phyloP scores from a whole-genome alignment of 2,888 invertebrate species.

The Caenorhabditis japonica region DNA sequence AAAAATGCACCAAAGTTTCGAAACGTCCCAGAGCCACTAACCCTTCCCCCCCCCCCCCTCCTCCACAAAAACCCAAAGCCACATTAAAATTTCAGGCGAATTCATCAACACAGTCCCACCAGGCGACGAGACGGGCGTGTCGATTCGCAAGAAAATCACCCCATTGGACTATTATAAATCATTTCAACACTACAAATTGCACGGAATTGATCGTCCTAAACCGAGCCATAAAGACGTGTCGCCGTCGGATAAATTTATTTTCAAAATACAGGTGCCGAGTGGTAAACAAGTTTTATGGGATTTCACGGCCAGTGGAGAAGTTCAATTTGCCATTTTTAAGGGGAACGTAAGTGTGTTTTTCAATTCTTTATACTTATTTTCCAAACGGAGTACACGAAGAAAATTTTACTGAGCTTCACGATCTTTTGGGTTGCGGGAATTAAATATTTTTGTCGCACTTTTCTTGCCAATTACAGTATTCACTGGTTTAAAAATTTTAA shows the following conservation, averaged over 20 bases:
- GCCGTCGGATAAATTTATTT: slow-evolving; percentile 51
- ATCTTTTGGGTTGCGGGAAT: too few species aligned
- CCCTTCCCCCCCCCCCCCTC: too few species aligned
- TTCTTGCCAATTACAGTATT: too few species aligned
- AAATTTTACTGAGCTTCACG: too few species aligned
- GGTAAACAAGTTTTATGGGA: slow-evolving; percentile 64
- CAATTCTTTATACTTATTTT: too few species aligned
- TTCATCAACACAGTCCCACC: slow-evolving; percentile 59
- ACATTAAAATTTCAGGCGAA: slow-evolving; percentile 50
- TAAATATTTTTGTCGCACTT: too few species aligned
- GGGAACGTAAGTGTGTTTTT: slow-evolving; percentile 51
- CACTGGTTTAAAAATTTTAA: too few species aligned
- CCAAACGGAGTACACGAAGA: too few species aligned
- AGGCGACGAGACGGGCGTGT: slow-evolving; percentile 63
- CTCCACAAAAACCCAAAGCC: too few species aligned
- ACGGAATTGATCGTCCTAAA: slow-evolving; percentile 56
- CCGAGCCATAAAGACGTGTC: slow-evolving; percentile 61
- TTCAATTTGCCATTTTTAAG: slow-evolving; percentile 60
- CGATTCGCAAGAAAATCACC: slow-evolving; percentile 61
- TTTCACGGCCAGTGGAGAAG: slow-evolving; percentile 60
- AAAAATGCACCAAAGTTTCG: too few species aligned
- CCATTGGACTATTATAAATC: slow-evolving; percentile 59
- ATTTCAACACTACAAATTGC: slow-evolving; percentile 56
- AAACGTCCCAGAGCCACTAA: too few species aligned
- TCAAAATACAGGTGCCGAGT: slow-evolving; percentile 56